Percentiles rank a stretch among this genome's conserved stretches.
Conservation (phyloP, 2,113 vertebrate genomes). For the Myotis davidii region DNA sequence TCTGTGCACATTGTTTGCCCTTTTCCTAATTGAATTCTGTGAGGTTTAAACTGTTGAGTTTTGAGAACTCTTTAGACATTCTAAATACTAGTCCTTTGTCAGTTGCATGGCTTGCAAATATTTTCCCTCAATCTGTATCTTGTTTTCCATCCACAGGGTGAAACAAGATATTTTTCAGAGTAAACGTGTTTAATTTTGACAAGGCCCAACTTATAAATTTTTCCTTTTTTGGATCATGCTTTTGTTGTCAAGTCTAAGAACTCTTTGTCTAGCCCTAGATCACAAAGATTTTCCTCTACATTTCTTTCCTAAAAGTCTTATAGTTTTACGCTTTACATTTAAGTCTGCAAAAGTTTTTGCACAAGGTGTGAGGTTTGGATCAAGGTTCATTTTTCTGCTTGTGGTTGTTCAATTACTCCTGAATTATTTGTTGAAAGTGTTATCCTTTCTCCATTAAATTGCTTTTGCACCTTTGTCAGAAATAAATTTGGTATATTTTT, state of each 20-base stretch:
- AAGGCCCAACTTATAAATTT: neutral
- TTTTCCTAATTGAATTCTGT: neutral
- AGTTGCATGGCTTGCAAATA: conserved; percentile 28
- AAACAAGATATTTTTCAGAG: conserved; percentile 46
- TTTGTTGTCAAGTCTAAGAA: neutral
- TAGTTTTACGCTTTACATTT: neutral
- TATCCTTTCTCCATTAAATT: neutral
- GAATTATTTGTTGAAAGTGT: neutral
- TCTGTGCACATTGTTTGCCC: neutral
- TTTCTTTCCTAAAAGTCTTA: neutral
- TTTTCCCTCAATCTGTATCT: conserved; percentile 33
- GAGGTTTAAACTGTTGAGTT: neutral
- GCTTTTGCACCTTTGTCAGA: neutral
- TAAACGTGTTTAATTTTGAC: conserved; percentile 52
- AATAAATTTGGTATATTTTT: neutral
- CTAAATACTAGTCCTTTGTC: conserved; percentile 20
- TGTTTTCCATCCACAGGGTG: conserved; percentile 55
- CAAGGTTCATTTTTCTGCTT: neutral
- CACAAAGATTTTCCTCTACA: neutral
- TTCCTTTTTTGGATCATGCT: conserved; percentile 13
- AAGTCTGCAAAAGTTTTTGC: conserved; percentile 17
- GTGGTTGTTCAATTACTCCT: neutral
- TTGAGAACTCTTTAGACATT: conserved; percentile 39
- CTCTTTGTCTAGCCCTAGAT: neutral
- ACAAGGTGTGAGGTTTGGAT: neutral